Percentiles rank a stretch among this genome's conserved stretches.
Conservation (phyloP, 1,140 invertebrate species). For the Bombus ignitus region DNA sequence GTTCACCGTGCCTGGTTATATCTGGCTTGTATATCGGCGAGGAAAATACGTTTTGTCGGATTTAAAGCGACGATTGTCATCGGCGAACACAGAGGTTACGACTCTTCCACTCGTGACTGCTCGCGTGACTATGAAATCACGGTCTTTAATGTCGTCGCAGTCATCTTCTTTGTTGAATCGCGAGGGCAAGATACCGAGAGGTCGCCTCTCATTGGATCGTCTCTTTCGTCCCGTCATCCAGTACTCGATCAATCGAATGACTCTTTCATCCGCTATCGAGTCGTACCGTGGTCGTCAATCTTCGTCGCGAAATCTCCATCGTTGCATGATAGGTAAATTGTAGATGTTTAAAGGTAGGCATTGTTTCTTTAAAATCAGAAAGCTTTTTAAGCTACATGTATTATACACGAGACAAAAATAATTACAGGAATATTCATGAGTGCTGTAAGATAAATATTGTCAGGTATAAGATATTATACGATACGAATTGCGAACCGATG, state of each 20-base stretch:
- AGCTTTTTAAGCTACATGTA: not conserved
- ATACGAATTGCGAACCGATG: too few relatives aligned
- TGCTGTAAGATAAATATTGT: too few relatives aligned
- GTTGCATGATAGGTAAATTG: not conserved
- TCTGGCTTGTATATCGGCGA: conserved; percentile 25
- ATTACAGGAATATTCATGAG: too few relatives aligned
- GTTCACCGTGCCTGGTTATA: not conserved
- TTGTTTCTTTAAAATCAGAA: not conserved
- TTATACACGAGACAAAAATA: too few relatives aligned
- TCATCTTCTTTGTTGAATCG: not conserved
- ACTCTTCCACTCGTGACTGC: conserved; percentile 13
- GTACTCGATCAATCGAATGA: conserved; percentile 51
- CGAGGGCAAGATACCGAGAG: not conserved
- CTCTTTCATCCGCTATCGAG: conserved; percentile 53
- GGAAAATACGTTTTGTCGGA: conserved; percentile 38
- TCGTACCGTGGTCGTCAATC: not conserved
- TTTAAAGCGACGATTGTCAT: conserved; percentile 45
- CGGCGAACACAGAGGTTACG: conserved; percentile 41
- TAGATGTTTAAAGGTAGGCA: not conserved
- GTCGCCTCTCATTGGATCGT: conserved; percentile 44
- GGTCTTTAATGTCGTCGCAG: conserved; percentile 35
- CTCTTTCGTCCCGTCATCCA: conserved; percentile 30
- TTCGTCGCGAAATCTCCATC: not conserved
- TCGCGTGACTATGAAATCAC: conserved; percentile 44
- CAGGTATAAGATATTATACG: too few relatives aligned